Evolutionary conservation across 2,113 vertebrate species (phyloP), one percentile per base, ranked within the genome.

Genomic region (Ivindomyrus marchei): DNA sequence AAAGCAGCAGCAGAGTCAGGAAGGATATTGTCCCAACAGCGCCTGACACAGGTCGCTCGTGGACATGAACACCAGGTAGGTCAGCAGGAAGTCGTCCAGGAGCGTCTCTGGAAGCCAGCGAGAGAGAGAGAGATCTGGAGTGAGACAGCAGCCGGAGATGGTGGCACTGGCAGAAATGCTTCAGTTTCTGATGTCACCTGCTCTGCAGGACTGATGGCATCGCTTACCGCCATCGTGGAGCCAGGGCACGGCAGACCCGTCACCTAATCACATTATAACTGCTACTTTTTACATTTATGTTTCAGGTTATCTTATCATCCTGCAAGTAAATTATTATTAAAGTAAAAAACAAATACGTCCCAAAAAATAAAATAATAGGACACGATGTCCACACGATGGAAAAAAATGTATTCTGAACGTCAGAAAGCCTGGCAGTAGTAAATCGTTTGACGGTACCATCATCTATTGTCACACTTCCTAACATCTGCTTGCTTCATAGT

Each of bases 61-160:
- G 0, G 98, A 98, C 98, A 99, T 99, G 95, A 98, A 98, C 90
- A 99, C 97, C 0, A 97, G 97, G 92, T 99, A 99, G 0, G 98
- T 99, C 93, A 99, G 96, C 90, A 99, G 96, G 93, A 99, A 99
- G 93, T 99, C 98, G 94, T 99, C 97, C 91, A 99, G 95, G 47
- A 98, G 97, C 42, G 95, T 97, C 91, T 98, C 98, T 99, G 96
- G 90, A 95, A 95, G 94, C 62, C 91, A 87, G 92, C 91, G 93
- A 66, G 62, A 17, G 93, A 62, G 58, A 52, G 52, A 56, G 31
- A 45, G 45, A 83, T 46, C 7, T 53, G 3, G 62, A n/a, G 62
- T 88, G 45, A 89, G 45, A 31, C 17, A 36, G 89, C 52, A 15
- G 46, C 7, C 11, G 15, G 45, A 47, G 39, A 11, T 11, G 39